These are phyloP conservation scores for Bucco capensis DNA, from an alignment of 2,113 vertebrate genomes.

Conservation along the genomic window DNA sequence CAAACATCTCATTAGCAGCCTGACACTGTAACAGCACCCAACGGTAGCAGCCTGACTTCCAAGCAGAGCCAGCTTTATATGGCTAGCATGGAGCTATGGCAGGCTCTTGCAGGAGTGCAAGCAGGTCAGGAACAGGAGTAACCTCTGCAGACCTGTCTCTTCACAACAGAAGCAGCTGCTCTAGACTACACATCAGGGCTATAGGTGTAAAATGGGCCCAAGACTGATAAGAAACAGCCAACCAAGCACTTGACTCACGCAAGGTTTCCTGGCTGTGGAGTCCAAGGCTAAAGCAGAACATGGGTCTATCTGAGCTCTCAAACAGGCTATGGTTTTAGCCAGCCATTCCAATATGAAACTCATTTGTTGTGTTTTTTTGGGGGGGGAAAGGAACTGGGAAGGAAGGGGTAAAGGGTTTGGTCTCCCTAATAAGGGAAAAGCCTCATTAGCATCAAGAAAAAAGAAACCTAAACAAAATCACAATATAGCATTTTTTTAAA, in stretches of 20 bases:
- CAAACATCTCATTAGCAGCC: slow-evolving; percentile 4
- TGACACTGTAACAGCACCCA: neutral
- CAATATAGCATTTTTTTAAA: neutral
- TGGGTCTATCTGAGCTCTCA: neutral
- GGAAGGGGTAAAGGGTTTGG: neutral
- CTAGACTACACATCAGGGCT: neutral
- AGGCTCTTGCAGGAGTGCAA: fast-evolving
- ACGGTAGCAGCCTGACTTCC: neutral
- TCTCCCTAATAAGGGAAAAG: neutral
- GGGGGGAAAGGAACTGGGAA: neutral
- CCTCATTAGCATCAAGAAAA: neutral
- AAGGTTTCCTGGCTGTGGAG: neutral
- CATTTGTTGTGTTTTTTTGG: fast-evolving
- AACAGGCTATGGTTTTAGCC: neutral
- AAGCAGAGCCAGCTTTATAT: fast-evolving
- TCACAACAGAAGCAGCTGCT: neutral
- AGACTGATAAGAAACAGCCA: neutral
- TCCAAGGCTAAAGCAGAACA: neutral
- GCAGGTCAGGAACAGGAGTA: neutral
- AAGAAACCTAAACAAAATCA: neutral
- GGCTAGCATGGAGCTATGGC: neutral
- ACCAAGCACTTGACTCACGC: neutral
- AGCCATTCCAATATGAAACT: neutral
- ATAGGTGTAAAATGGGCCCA: fast-evolving
- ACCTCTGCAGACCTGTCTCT: neutral